Evolutionary conservation across 2,797 vertebrate species (phyloP), one percentile per base, ranked within the genome.

Genomic region (Acanthiza pusilla): DNA sequence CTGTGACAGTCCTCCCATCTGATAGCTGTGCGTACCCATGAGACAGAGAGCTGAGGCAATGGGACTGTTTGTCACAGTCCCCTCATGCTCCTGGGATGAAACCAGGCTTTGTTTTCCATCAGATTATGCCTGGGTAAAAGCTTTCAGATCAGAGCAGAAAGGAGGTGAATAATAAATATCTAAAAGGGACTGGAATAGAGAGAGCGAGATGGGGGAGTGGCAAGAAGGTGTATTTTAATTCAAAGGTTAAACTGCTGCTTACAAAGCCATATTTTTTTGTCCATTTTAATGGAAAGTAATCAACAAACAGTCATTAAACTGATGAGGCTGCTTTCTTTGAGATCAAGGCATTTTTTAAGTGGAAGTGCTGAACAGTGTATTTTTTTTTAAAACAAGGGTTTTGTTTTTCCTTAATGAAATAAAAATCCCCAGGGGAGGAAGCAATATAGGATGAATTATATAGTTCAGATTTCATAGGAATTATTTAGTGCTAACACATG

Each of bases 371-470:
- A 94, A 66, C 45, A 48, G 29, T 32, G 30, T 82, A 17, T 72
- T 61, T 51, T 81, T 60, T 60, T 78, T 85, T 72, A 10, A 45
- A 74, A 55, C 43, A 81, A 84, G 76, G 92, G 34, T 85, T 94
- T 95, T 92, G 82, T 91, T 97, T 96, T 96, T 95, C 21, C 34
- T 95, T 97, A 88, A 94, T 96, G 80, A 72, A 96, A 76, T 82
- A 93, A 96, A 94, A 85, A 95, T 94, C 94, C 85, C 77, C 50
- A 68, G 36, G n/a, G 68, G 47, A 89, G 60, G 22, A 89, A 66
- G 48, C 48, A 4, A 1, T 53, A 81, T 74, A 92, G 73, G 71
- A 91, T 71, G 93, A 65, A 94, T 92, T 73, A 92, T 43, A 38
- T 60, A 75, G 85, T 96, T 73, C 54, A 96, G 42, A 92, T 95